Evolutionary conservation across 2,888 invertebrate species (phyloP).

Genomic region (Euspilapteryx auroguttella): DNA sequence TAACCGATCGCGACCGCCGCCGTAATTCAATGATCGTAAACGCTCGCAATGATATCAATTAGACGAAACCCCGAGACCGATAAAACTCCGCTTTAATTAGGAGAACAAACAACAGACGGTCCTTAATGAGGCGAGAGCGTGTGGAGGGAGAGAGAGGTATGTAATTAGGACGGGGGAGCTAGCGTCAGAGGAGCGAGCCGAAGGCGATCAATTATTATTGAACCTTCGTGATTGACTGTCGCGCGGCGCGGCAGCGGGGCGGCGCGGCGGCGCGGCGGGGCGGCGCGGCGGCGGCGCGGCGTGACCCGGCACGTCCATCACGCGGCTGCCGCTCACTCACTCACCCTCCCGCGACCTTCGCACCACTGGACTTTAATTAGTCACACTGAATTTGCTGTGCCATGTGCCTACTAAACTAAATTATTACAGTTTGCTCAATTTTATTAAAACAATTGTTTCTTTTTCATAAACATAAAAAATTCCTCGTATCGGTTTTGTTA

Average conservation of each 20-base stretch:
- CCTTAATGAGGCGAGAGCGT: conserved; percentile 54
- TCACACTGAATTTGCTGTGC: no score
- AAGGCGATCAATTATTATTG: conserved; percentile 49
- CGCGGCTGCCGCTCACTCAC: no score
- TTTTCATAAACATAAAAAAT: no score
- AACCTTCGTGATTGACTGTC: conserved; percentile 45
- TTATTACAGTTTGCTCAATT: no score
- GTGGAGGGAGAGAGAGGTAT: conserved; percentile 40
- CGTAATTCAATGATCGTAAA: conserved; percentile 59
- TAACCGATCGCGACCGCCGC: conserved; percentile 42
- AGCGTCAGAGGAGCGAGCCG: conserved; percentile 19
- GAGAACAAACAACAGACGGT: conserved; percentile 58
- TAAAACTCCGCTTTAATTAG: conserved; percentile 60
- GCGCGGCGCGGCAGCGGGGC: conserved; percentile 13
- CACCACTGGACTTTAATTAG: no score
- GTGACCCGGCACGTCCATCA: no score
- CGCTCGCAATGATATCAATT: conserved; percentile 58
- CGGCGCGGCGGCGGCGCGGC: conserved; percentile 7
- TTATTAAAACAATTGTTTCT: no score
- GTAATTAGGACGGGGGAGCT: conserved; percentile 44
- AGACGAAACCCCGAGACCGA: conserved; percentile 47
- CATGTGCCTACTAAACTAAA: no score
- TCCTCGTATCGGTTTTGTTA: no score
- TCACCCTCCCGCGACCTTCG: no score
- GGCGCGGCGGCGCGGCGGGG: conserved; percentile 1